Evolutionary conservation across 1,140 invertebrate genomes (phyloP), one percentile per base, ranked within the genome.

Genomic region (Drosophila takahashii): DNA sequence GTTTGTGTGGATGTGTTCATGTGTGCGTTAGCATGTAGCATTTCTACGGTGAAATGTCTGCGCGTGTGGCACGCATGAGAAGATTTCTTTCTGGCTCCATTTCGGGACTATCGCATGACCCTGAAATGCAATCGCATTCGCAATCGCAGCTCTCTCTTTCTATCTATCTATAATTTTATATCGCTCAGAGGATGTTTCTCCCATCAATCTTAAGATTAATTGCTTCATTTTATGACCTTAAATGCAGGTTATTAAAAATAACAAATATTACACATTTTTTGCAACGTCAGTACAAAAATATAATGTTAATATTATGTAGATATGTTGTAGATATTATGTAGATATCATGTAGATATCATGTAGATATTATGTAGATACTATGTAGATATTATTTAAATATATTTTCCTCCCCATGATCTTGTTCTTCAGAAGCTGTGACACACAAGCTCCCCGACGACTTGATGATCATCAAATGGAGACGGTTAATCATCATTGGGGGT

Each of bases 81-180:
- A 67, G 64, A 67, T 67, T 67, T 67, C 59, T 65, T 67, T 67
- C 16, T 67, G 44, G 58, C 44, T 67, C 64, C 64, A 64, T 51
- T 51, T 67, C 44, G 64, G 64, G 45, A 65, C 59, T 48, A 66
- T 51, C 18, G 59, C 59, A 22, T 67, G 64, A 67, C 64, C 64
- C 64, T 67, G 64, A 67, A 67, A 67, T 65, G 26, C 64, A 67
- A 26, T 65, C 60, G 39, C 59, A 47, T n/a, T 47, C 18, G 42
- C 5, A 11, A 16, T 44, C 41, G 4, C 4, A 41, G 37, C 27
- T 44, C 37, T 62, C 37, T 42, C 27, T 34, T 10, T 15, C 36
- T 60, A 1, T 13, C 45, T n/a, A n/a, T 32, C 15, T 52, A n/a
- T n/a, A n/a, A n/a, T 18, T 64, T 9, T 8, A 26, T 3, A 3